Base-by-base conservation (phyloP, 2,797 vertebrate species). In the Arrhamphus sclerolepis region DNA sequence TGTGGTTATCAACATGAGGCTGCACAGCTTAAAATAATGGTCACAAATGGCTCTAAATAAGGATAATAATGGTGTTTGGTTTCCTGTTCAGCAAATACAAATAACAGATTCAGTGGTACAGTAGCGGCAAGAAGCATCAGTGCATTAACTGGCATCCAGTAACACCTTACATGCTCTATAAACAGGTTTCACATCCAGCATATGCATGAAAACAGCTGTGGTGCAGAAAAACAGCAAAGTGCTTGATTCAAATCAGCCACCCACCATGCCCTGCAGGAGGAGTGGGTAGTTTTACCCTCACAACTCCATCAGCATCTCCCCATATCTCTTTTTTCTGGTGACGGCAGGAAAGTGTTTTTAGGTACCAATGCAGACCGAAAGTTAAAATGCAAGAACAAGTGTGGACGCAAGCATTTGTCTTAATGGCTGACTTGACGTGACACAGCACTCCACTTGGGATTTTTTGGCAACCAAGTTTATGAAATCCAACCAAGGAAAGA, bases 171-270 rank as follows among this genome's bases (percentile, higher is more conserved):
- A 16, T 38, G 31, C 11, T 46, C 19, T 39, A 49, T 51, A 68
- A 70, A 72, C 41, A 28, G 47, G 21, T 34, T 9, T 56, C 47
- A 49, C 20, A 4, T 21, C 5, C 29, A 60, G 49, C 18, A 56
- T 21, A 50, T 46, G 14, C 38, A 71, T 51, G 64, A 16, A 40
- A 72, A 62, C 51, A 58, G 38, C 68, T 56, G 26, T 14, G 28
- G 49, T 47, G 62, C 62, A 54, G 20, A 65, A 19, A 26, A 34
- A n/a, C 48, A 67, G 69, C 64, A 53, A 49, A 8, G 17, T 7
- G n/a, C 61, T 42, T 34, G 59, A 62, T 80, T 76, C 14, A 67
- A 74, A 79, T 79, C 64, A 72, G 28, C 73, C 78, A 69, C 50
- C 50, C 57, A 75, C 76, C 63, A 71, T 57, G 1, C 53, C 48